Evolutionary conservation across 2,797 vertebrate genomes (phyloP).

Genomic region (Streptopelia turtur): DNA sequence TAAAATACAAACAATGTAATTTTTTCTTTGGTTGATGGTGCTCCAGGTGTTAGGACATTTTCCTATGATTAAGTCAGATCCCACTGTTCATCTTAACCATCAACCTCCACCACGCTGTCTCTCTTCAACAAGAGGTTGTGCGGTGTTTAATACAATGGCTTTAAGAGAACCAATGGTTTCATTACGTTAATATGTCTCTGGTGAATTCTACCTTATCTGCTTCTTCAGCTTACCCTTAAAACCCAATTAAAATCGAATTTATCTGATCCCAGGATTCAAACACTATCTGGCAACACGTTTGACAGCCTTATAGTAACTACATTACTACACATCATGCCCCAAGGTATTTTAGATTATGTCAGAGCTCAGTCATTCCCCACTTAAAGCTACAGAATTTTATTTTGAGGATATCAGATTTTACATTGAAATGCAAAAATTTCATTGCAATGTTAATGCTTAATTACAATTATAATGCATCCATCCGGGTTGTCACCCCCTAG

Average conservation of each 20-base stretch:
- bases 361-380: slow-evolving; percentile 37
- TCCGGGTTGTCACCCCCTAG: background rate
- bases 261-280: slow-evolving; percentile 81
- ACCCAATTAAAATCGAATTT: slow-evolving; percentile 87
- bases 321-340: slow-evolving; percentile 41
- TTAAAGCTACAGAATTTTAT: slow-evolving; percentile 16
- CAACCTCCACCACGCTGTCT: slow-evolving; percentile 66
- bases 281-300: slow-evolving; percentile 73
- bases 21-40: slow-evolving; percentile 73
- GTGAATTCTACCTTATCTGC: slow-evolving; percentile 85
- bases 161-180: slow-evolving; percentile 77
- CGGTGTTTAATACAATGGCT: slow-evolving; percentile 71
- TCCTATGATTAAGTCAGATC: slow-evolving; percentile 73
- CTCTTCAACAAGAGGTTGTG: slow-evolving; percentile 34
- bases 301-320: slow-evolving; percentile 68
- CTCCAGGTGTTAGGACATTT: background rate
- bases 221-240: slow-evolving; percentile 85
- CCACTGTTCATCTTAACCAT: slow-evolving; percentile 74
- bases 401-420: background rate
- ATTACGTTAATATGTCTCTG: slow-evolving; percentile 82
- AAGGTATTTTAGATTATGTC: slow-evolving; percentile 56
- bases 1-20: slow-evolving; percentile 74
- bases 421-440: background rate
- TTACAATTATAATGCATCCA: background rate
- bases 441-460: background rate